Conservation (phyloP, 2,797 vertebrate species). For the Coccyzus lansbergi region DNA sequence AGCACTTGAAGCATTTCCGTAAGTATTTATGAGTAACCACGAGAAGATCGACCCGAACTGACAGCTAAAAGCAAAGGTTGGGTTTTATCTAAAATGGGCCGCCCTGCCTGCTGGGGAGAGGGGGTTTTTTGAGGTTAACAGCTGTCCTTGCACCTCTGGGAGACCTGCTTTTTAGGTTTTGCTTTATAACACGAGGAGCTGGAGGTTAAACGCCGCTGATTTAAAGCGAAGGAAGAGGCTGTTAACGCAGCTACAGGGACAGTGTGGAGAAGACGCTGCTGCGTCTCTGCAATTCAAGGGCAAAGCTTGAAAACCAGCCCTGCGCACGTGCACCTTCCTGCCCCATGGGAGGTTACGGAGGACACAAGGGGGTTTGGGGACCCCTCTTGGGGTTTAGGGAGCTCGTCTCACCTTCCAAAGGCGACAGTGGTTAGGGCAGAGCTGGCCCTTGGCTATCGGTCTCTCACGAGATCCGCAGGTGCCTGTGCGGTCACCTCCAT, state of each 20-base stretch:
- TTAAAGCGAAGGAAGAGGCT: neutral
- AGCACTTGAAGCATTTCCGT: conserved; percentile 39
- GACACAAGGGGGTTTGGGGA: rapidly evolving
- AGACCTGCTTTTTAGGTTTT: neutral
- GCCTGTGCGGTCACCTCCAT: rapidly evolving
- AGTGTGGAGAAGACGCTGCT: rapidly evolving
- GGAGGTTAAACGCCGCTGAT: neutral
- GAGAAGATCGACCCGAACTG: neutral
- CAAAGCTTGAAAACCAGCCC: neutral
- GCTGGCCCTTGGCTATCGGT: neutral
- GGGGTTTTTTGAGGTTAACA: neutral
- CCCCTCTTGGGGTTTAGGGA: neutral
- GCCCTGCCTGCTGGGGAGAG: rapidly evolving
- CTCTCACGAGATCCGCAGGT: neutral
- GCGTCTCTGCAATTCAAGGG: neutral
- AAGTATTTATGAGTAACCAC: conserved; percentile 48
- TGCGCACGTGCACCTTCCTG: neutral
- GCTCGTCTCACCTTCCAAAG: neutral
- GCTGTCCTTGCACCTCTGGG: neutral
- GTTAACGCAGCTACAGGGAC: rapidly evolving
- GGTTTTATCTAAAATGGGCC: neutral
- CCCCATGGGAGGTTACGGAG: rapidly evolving
- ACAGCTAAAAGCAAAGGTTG: neutral
- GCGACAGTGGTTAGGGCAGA: neutral
- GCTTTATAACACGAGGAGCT: neutral